Percentiles rank a stretch among this genome's conserved stretches.
Evolutionary conservation across 2,888 invertebrate species (phyloP).

Genomic region (Lasioglossum oenotherae): DNA sequence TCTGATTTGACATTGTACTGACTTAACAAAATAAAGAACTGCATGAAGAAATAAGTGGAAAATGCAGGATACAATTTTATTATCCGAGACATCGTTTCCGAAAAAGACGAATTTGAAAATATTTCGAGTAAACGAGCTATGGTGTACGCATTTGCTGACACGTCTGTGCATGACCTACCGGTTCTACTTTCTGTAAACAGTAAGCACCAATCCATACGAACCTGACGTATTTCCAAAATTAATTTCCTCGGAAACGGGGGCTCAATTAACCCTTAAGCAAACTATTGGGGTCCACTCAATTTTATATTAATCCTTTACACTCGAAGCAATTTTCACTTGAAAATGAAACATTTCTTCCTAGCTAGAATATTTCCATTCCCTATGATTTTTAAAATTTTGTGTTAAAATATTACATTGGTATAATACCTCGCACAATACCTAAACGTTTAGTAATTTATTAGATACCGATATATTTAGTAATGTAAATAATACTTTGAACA

Average conservation of each 20-base stretch:
- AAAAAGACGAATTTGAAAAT: neutral
- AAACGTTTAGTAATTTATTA: too few species aligned
- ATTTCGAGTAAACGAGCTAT: neutral
- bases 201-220: neutral
- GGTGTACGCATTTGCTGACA: neutral
- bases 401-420: too few species aligned
- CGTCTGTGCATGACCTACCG: neutral
- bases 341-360: too few species aligned
- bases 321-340: too few species aligned
- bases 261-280: neutral
- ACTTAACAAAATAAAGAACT: neutral
- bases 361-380: too few species aligned
- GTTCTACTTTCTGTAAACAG: neutral
- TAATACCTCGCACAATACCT: too few species aligned
- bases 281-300: neutral
- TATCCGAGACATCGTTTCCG: neutral
- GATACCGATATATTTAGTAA: too few species aligned
- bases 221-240: neutral
- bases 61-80: neutral
- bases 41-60: neutral
- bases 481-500: too few species aligned
- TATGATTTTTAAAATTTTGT: too few species aligned
- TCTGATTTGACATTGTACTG: neutral
- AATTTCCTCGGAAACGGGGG: neutral
- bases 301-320: too few species aligned